Evolutionary conservation across 2,113 vertebrate species (phyloP).

Genomic region (Crotalus tigris): DNA sequence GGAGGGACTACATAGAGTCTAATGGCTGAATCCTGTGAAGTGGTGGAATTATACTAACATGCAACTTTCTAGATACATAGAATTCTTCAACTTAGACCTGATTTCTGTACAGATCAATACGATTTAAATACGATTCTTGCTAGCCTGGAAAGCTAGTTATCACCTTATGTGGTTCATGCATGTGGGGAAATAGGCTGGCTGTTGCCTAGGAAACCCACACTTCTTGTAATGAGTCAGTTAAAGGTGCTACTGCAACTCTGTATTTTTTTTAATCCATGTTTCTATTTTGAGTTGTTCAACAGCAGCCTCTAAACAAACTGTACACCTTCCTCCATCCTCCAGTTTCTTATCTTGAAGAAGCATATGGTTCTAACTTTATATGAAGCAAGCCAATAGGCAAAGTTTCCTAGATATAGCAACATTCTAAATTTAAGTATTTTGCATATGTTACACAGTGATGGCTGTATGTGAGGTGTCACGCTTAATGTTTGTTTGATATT

Average conservation of each 20-base stretch:
- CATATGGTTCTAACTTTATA: neutral
- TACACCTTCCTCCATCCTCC: neutral
- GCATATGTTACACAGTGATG: neutral
- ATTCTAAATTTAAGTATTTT: neutral
- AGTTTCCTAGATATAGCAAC: neutral
- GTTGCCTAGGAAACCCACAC: conserved; percentile 13
- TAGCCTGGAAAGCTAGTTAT: neutral
- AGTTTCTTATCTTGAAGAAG: neutral
- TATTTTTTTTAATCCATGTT: neutral
- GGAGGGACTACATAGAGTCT: neutral
- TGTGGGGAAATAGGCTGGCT: neutral
- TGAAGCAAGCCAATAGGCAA: neutral
- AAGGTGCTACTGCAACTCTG: conserved; percentile 1
- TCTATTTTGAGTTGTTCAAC: neutral
- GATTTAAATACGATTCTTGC: neutral
- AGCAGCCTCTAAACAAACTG: neutral
- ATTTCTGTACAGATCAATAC: neutral
- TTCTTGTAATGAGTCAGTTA: conserved; percentile 13
- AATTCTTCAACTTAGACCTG: neutral
- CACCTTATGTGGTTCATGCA: neutral
- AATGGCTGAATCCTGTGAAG: neutral
- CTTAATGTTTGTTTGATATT: neutral
- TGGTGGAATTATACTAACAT: neutral
- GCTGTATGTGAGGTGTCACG: neutral
- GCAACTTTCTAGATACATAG: neutral